These are phyloP conservation scores for Coilia nasus DNA, from an alignment of 2,797 vertebrate genomes.

Conservation along the genomic window DNA sequence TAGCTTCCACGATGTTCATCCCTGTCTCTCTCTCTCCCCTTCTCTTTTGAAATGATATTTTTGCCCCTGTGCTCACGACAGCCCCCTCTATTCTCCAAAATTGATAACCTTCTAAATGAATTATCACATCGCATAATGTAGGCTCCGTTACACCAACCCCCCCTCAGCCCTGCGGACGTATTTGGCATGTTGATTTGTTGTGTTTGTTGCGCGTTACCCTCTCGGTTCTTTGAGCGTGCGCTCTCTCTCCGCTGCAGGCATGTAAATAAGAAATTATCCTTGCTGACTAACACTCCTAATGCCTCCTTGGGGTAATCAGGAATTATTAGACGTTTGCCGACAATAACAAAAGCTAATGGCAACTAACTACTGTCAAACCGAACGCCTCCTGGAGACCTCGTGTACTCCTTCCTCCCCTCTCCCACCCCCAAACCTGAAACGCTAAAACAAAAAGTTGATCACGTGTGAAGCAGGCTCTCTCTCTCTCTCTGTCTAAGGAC, in stretches of 20 bases:
- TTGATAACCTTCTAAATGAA: conserved; percentile 85
- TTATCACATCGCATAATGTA: conserved; percentile 82
- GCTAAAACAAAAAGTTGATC: conserved; percentile 73
- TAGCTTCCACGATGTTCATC: conserved; percentile 59
- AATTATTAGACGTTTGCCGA: conserved; percentile 80
- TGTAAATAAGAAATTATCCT: conserved; percentile 87
- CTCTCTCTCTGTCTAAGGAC: conserved; percentile 59
- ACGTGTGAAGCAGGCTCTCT: conserved; percentile 62
- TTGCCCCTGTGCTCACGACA: conserved; percentile 68
- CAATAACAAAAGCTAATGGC: conserved; percentile 78
- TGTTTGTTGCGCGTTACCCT: conserved; percentile 74
- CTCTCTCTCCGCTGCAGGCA: conserved; percentile 74
- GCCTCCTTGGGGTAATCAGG: conserved; percentile 85
- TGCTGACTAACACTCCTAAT: conserved; percentile 84
- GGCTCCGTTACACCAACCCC: conserved; percentile 64
- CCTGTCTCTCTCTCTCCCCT: conserved; percentile 30
- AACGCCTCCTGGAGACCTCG: conserved; percentile 64
- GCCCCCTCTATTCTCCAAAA: conserved; percentile 76
- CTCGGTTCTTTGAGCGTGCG: conserved; percentile 72
- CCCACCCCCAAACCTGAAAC: conserved; percentile 67
- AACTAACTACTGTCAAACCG: conserved; percentile 71
- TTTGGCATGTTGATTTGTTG: conserved; percentile 82
- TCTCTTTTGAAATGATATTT: conserved; percentile 68
- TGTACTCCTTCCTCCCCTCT: conserved; percentile 51
- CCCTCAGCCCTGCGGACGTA: conserved; percentile 75